Base-by-base conservation (phyloP, 2,113 vertebrate genomes). In the Girardinichthys multiradiatus region DNA sequence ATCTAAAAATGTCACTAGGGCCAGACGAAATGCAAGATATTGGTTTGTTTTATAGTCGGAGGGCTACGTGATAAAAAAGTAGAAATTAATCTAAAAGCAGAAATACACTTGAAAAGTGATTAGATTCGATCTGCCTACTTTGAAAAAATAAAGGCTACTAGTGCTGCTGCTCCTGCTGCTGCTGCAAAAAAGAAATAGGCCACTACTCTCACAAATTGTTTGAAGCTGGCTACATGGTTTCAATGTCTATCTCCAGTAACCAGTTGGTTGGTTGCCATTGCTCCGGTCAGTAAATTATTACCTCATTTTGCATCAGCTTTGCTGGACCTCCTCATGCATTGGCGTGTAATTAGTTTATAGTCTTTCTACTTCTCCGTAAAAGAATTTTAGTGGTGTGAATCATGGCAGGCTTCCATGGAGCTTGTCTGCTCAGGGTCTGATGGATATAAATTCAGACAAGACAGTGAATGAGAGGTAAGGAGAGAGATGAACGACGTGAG, bases 381-480 rank as follows among this genome's bases (percentile, higher is more conserved):
- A 17, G 58, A 13, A 30, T 60, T 8, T 26, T 21, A 61, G 59
- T 21, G 9, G 27, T 28, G 4, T 62, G 60, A 19, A 33, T 31
- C 29, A n/a, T 54, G 48, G 48, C 48, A 62, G 30, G 21, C 8
- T 13, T 31, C 60, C 60, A 62, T 13, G 9, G 4, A 24, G 30
- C 19, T 24, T 33, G 19, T 31, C 60, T 62, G 19, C 29, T 62
- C 21, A 24, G 48, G 48, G 62, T 39, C 31, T 27, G 35, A 64
- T 39, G 35, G 26, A 27, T 27, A 27, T 64, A 59, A 74, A 51
- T 21, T 27, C 12, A 14, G 17, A 12, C 21, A 67, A 66, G 67
- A 30, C 28, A 57, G 57, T 66, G 79, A 80, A 70, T 74, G 78
- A 60, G 62, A 65, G 71, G 27, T 28, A 64, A 51, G 35, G 74